Conservation (phyloP, 2,797 vertebrate species). For the Cuniculus paca region DNA sequence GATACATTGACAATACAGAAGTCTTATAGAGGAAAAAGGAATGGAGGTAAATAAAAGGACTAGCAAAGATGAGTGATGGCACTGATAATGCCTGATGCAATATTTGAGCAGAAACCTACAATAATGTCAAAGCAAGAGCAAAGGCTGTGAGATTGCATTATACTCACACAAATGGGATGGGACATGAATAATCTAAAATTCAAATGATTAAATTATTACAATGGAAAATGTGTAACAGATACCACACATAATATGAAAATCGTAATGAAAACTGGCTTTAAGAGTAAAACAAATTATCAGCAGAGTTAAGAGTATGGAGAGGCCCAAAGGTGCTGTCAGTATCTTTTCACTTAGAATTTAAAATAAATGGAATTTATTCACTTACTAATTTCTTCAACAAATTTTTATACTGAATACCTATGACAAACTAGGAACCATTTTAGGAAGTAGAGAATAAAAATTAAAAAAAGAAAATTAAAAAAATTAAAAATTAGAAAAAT, state of each 20-base stretch:
- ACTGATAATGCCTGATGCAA: not conserved
- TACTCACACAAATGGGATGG: not conserved
- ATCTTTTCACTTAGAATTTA: conserved; percentile 33
- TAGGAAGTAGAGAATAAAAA: conserved; percentile 8
- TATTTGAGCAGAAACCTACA: not conserved
- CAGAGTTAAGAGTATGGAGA: not conserved
- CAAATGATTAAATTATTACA: not conserved
- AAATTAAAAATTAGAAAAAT: too few species aligned
- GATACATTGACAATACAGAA: not conserved
- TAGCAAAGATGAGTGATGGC: not conserved
- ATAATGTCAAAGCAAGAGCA: not conserved
- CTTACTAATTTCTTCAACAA: not conserved
- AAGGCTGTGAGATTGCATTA: not conserved
- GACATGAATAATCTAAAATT: not conserved
- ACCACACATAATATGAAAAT: not conserved
- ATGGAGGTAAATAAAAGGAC: not conserved
- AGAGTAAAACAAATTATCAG: not conserved
- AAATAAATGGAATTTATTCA: not conserved
- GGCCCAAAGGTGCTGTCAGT: not conserved
- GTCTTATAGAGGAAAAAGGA: not conserved
- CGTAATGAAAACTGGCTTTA: not conserved
- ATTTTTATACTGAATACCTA: not conserved
- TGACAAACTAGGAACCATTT: not conserved
- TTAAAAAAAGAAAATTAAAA: too few species aligned
- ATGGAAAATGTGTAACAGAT: not conserved